These are phyloP conservation scores for Synergus umbraculus DNA, from an alignment of 2,888 invertebrate species.

Conservation along the genomic window DNA sequence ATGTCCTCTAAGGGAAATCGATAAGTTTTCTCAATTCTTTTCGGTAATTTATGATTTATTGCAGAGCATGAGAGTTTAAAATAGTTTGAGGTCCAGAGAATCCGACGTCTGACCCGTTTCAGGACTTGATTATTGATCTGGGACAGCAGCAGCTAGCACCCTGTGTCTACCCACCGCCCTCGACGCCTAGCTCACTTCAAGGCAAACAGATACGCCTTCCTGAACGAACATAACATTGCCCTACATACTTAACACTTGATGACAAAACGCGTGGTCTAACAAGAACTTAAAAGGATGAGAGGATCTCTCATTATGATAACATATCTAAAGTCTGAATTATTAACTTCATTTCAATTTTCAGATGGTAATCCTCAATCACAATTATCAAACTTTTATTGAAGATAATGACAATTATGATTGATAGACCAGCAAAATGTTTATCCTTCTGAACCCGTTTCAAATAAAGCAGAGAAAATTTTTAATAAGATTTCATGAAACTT, in stretches of 20 bases:
- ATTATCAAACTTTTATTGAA: not conserved
- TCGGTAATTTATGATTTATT: not conserved
- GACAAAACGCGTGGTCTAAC: conserved; percentile 34
- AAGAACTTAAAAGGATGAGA: not conserved
- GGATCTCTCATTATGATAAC: not conserved
- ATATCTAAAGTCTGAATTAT: not conserved
- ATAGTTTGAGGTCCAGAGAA: not conserved
- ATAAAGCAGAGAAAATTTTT: conserved; percentile 17
- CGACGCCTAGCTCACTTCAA: conserved; percentile 50
- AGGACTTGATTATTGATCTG: conserved; percentile 71
- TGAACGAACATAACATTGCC: conserved; percentile 47
- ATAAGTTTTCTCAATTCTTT: not conserved
- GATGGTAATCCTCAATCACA: not conserved
- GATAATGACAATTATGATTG: no score
- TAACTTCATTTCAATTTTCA: not conserved
- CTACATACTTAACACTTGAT: conserved; percentile 51
- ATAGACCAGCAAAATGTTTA: no score
- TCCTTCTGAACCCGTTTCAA: not conserved
- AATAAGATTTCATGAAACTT: conserved; percentile 57
- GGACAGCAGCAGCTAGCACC: conserved; percentile 55
- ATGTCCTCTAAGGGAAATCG: not conserved
- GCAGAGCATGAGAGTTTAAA: not conserved
- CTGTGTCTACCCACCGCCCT: conserved; percentile 47
- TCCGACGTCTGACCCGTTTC: conserved; percentile 37
- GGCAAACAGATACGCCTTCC: conserved; percentile 53